These are phyloP conservation scores for Phyllotis vaccarum DNA, from an alignment of 2,797 vertebrate species.

Conservation along the genomic window DNA sequence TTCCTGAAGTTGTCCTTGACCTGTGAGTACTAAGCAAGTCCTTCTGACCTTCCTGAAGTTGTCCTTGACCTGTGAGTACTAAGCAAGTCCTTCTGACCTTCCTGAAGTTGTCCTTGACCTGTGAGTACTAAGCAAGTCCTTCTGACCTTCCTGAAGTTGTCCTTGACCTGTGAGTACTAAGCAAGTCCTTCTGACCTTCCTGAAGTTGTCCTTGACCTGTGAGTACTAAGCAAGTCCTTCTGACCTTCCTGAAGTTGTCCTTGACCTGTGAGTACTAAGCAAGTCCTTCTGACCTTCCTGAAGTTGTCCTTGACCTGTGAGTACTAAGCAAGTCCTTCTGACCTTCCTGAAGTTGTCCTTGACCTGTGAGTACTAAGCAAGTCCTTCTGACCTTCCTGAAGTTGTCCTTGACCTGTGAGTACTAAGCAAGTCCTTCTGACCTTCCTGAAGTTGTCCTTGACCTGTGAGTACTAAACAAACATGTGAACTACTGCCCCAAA, in stretches of 20 bases:
- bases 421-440: no score
- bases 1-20: slow-evolving; percentile 47
- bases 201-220: slow-evolving; percentile 62
- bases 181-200: neutral
- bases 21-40: slow-evolving; percentile 28
- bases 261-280: slow-evolving; percentile 68
- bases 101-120: slow-evolving; percentile 56
- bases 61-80: slow-evolving; percentile 68
- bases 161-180: slow-evolving; percentile 70
- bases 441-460: slow-evolving; percentile 40
- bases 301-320: slow-evolving; percentile 64
- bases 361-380: slow-evolving; percentile 64
- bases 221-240: neutral
- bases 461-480: slow-evolving; percentile 51
- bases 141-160: neutral
- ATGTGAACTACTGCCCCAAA: neutral
- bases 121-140: neutral
- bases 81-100: neutral
- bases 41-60: neutral
- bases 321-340: neutral
- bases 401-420: slow-evolving; percentile 67
- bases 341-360: neutral
- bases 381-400: neutral
- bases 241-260: neutral
- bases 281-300: neutral